Evolutionary conservation across 2,113 vertebrate species (phyloP).

Genomic region (Pelodiscus sinensis): DNA sequence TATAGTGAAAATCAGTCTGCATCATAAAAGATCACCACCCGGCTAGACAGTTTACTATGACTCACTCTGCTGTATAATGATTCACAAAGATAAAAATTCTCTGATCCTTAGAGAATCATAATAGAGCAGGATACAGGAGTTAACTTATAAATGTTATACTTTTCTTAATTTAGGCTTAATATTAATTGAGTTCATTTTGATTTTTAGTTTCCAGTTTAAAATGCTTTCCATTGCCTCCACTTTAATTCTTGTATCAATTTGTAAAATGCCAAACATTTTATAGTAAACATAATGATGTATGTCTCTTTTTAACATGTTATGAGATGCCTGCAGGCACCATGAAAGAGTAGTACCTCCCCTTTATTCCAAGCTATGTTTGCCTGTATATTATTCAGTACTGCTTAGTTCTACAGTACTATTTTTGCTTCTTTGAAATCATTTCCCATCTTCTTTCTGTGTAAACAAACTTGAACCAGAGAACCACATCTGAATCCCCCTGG

Average conservation of each 20-base stretch:
- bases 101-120: neutral
- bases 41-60: neutral
- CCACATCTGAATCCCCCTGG: slow-evolving; percentile 37
- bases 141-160: neutral
- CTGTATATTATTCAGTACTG: slow-evolving; percentile 41
- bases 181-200: neutral
- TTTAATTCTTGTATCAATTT: neutral
- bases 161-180: neutral
- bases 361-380: slow-evolving; percentile 22
- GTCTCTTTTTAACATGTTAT: slow-evolving; percentile 41
- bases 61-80: neutral
- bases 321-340: slow-evolving; percentile 40
- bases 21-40: neutral
- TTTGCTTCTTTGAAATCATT: neutral
- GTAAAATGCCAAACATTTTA: slow-evolving; percentile 33
- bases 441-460: neutral
- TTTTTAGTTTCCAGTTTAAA: neutral
- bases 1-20: neutral
- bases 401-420: neutral
- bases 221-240: neutral
- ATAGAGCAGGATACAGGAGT: neutral
- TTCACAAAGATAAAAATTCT: neutral
- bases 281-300: neutral
- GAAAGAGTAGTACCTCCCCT: neutral
- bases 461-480: slow-evolving; percentile 25